phyloP scores from a whole-genome alignment of 2,113 vertebrate genomes.

The Hippocampus guttulatus region DNA sequence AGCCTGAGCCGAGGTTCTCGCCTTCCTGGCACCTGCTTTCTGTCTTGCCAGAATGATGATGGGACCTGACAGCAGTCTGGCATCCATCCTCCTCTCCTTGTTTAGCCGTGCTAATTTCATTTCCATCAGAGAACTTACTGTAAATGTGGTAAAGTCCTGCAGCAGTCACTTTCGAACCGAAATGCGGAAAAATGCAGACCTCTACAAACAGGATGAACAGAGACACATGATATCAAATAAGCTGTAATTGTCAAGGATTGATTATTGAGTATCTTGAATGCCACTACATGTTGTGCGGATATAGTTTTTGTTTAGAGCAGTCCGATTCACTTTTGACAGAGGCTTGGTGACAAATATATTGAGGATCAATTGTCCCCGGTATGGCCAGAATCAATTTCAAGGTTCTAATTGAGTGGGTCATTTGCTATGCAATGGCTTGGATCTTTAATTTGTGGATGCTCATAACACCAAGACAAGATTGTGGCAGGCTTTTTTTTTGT shows the following conservation, averaged over 20 bases:
- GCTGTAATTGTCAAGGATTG: constrained; percentile 24
- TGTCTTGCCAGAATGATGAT: constrained; percentile 63
- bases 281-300: constrained; percentile 27
- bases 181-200: constrained; percentile 4
- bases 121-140: constrained; percentile 32
- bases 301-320: constrained; percentile 34
- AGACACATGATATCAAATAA: constrained; percentile 20
- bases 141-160: constrained; percentile 16
- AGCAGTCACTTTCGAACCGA: constrained; percentile 6
- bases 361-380: constrained; percentile 66
- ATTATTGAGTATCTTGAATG: constrained; percentile 11
- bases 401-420: constrained; percentile 68
- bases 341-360: constrained; percentile 59
- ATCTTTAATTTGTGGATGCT: constrained; percentile 68
- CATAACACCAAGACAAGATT: constrained; percentile 55
- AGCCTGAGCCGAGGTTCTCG: constrained; percentile 63
- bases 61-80: constrained; percentile 67
- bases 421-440: constrained; percentile 57
- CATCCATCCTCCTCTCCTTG: constrained; percentile 52
- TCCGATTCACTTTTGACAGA: constrained; percentile 52
- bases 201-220: background rate
- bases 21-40: constrained; percentile 60
- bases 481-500: constrained; percentile 42
- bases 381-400: constrained; percentile 71
- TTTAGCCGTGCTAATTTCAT: constrained; percentile 60